Percentiles rank a stretch among this genome's conserved stretches.
Evolutionary conservation across 2,113 vertebrate genomes (phyloP).

Genomic region (Blennius ocellaris): DNA sequence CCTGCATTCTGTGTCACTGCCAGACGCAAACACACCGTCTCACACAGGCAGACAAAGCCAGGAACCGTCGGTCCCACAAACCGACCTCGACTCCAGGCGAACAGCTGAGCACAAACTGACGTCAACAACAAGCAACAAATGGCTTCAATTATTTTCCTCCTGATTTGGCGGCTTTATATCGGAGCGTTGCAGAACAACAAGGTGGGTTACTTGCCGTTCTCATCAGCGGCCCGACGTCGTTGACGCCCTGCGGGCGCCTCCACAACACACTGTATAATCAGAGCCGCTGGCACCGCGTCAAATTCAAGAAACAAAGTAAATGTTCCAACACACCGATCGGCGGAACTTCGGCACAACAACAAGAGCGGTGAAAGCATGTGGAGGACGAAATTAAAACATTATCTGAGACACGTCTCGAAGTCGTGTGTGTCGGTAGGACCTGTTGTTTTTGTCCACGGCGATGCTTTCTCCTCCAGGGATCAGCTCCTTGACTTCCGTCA

Average conservation of each 20-base stretch:
- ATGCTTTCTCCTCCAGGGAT: conserved; percentile 90
- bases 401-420: too few species aligned
- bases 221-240: conserved; percentile 37
- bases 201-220: conserved; percentile 16
- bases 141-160: conserved; percentile 9
- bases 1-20: too few species aligned
- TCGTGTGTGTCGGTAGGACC: conserved; percentile 71
- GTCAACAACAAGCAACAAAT: neutral
- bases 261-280: conserved; percentile 32
- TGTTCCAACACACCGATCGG: conserved; percentile 1
- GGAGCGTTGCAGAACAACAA: conserved; percentile 28
- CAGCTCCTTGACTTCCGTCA: conserved; percentile 91
- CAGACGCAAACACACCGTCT: neutral
- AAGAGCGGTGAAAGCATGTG: neutral
- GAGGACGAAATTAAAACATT: too few species aligned
- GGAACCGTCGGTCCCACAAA: neutral
- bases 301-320: conserved; percentile 22
- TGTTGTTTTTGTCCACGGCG: conserved; percentile 90
- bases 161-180: conserved; percentile 4
- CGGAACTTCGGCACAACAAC: conserved; percentile 36
- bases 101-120: neutral
- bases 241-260: conserved; percentile 36
- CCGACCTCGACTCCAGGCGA: conserved; percentile 9
- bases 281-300: conserved; percentile 19
- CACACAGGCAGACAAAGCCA: neutral